Evolutionary conservation across 2,888 invertebrate genomes (phyloP).

Genomic region (Polydrusus cervinus): DNA sequence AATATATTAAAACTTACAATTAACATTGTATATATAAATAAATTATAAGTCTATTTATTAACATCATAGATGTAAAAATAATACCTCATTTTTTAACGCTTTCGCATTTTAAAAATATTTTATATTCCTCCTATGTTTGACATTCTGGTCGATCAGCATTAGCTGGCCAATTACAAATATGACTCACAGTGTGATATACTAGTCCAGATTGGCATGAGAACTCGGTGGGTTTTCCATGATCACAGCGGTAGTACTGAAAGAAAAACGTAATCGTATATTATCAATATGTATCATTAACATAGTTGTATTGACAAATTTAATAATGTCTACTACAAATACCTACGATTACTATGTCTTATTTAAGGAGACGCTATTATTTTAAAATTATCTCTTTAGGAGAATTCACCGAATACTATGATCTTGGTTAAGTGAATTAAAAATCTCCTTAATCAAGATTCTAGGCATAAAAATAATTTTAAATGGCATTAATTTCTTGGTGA

Average conservation of each 20-base stretch:
- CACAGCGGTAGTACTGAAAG: constrained; percentile 89
- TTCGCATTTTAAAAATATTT: not conserved
- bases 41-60: constrained; percentile 6
- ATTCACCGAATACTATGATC: no score
- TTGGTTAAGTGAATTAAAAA: no score
- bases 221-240: constrained; percentile 82
- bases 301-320: not conserved
- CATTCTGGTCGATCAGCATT: constrained; percentile 80
- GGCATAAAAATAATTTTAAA: no score
- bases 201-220: constrained; percentile 85
- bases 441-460: no score
- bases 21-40: constrained; percentile 12
- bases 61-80: constrained; percentile 5
- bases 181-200: constrained; percentile 81
- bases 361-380: no score
- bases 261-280: constrained; percentile 22
- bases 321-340: not conserved
- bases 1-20: constrained; percentile 7
- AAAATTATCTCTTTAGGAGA: no score
- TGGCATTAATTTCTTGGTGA: no score
- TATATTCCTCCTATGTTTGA: constrained; percentile 29
- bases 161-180: constrained; percentile 88
- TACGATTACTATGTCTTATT: no score
- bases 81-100: no score
- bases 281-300: not conserved